Evolutionary conservation across 1,140 invertebrate species (phyloP), one percentile per base, ranked within the genome.

Genomic region (Delia radicum): DNA sequence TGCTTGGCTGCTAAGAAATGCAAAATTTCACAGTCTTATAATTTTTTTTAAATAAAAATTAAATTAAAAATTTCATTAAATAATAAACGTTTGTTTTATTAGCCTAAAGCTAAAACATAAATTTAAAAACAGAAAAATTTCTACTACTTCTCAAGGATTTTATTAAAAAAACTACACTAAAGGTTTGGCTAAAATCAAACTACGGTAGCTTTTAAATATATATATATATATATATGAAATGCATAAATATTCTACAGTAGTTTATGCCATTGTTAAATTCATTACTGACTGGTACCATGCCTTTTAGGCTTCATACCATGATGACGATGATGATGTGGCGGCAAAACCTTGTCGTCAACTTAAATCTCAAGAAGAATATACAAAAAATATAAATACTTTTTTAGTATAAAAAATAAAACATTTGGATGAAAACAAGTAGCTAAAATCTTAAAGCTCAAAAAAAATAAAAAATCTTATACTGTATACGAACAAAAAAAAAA

Each of bases 391-490:
- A 42, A 42, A 42, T 42, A 42, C n/a, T 42, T 42, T 42, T 42
- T 42, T 42, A 42, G 12, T 42, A 42, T 42, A 15, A 10, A 42
- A 42, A 42, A 42, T 3, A 13, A 42, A 42, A 15, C 7, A 18
- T 55, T 55, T 55, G 48, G n/a, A 55, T 55, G 18, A 31, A 69
- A 69, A 69, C 65, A 69, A 69, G 65, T 69, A 69, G 65, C 65
- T 33, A 6, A 37, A 18, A 26, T n/a, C 65, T 69, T 67, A 21
- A 37, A 37, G 63, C 27, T 69, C 2, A 63, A 63, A 63, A 28
- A 18, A 18, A 24, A 69, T 4, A 67, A 67, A 13, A 67, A 18
- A 67, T 28, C 63, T 18, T 18, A 55, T 21, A 55, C 24, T 55
- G n/a, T 55, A 55, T 21, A 55, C 3, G 48, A 55, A 10, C n/a